These are phyloP conservation scores for Tetragnatha montana DNA, from an alignment of 2,888 invertebrate genomes.

Conservation along the genomic window DNA sequence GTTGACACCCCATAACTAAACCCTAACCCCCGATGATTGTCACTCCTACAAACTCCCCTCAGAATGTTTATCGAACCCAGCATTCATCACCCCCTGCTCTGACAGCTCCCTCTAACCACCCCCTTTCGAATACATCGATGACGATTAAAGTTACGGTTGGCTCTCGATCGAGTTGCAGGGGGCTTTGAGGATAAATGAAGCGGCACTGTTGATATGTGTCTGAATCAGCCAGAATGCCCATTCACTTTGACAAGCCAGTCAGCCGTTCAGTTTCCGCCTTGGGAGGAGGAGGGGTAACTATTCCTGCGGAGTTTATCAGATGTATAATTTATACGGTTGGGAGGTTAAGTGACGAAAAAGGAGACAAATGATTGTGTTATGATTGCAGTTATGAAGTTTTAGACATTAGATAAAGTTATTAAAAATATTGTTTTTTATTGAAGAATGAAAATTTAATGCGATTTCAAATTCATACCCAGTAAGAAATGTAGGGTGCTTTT, in stretches of 20 bases:
- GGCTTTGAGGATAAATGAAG: background rate
- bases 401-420: no score
- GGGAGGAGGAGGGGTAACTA: background rate
- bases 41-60: background rate
- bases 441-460: no score
- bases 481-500: no score
- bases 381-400: no score
- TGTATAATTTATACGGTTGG: no score
- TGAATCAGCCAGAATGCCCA: background rate
- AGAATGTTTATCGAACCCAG: background rate
- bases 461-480: no score
- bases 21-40: no score
- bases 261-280: background rate
- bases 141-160: background rate
- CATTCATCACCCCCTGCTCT: background rate
- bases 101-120: background rate
- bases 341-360: no score
- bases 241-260: background rate
- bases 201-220: background rate
- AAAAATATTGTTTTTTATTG: no score
- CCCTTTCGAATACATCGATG: background rate
- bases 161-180: background rate
- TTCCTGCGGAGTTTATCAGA: background rate
- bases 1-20: no score
- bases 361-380: no score